Conservation (phyloP, 2,113 vertebrate genomes). For the Hypanus sabinus region DNA sequence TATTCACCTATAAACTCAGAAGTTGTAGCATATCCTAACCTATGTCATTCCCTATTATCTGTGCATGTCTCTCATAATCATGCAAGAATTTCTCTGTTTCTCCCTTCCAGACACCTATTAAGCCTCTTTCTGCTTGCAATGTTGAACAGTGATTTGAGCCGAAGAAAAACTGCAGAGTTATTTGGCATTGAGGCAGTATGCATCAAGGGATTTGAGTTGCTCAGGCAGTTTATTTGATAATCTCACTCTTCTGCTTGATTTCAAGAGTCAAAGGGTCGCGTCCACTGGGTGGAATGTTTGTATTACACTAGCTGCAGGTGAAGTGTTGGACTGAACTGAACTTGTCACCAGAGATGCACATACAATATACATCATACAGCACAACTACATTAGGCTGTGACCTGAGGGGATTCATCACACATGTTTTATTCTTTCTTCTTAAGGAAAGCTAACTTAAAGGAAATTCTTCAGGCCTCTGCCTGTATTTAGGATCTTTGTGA, state of each 20-base stretch:
- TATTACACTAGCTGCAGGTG: background rate
- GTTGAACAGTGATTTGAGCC: background rate
- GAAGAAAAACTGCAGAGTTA: background rate
- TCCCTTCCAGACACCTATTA: background rate
- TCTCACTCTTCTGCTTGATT: conserved; percentile 35
- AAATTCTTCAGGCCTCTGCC: background rate
- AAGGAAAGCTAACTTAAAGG: background rate
- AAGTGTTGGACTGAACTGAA: conserved; percentile 6
- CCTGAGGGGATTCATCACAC: conserved; percentile 26
- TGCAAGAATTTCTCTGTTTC: background rate
- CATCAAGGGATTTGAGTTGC: conserved; percentile 14
- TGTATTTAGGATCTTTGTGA: background rate
- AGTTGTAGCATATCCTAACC: background rate
- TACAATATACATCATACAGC: conserved; percentile 34
- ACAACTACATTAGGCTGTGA: background rate
- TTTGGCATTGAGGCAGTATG: background rate
- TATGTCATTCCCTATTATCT: background rate
- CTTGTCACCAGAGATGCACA: conserved; percentile 22
- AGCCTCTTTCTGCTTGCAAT: background rate
- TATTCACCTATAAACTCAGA: background rate
- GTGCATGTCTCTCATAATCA: background rate
- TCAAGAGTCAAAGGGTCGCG: conserved; percentile 28
- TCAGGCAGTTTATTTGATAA: conserved; percentile 37
- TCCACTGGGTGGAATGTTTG: conserved; percentile 21
- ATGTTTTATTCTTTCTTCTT: background rate